Conservation (phyloP, 1,140 invertebrate species). For the Gerris buenoi region DNA sequence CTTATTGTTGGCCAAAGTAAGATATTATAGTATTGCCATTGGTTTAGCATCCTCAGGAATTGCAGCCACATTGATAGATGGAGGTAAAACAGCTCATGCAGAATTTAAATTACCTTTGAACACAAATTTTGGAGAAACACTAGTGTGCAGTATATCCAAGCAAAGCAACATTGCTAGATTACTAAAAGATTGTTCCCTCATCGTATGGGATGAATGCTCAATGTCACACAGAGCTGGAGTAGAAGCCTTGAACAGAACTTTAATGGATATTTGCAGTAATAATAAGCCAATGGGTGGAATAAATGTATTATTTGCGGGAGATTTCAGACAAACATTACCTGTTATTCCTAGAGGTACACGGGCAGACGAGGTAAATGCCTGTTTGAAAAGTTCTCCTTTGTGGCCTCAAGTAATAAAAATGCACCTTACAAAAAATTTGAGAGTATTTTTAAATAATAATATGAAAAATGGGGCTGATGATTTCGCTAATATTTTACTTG, state of each 20-base stretch:
- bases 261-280: conserved; percentile 24
- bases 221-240: conserved; percentile 27
- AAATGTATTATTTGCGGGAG: background rate
- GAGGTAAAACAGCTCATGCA: conserved; percentile 29
- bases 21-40: background rate
- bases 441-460: conserved; percentile 8
- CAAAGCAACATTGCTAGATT: conserved; percentile 19
- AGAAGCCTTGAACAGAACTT: conserved; percentile 25
- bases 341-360: conserved; percentile 1
- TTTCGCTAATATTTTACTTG: conserved; percentile 8
- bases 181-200: conserved; percentile 19
- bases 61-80: conserved; percentile 30
- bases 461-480: background rate
- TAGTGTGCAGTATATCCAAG: conserved; percentile 28
- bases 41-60: conserved; percentile 29
- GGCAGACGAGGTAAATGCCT: conserved; percentile 13
- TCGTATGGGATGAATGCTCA: conserved; percentile 31
- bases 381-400: conserved; percentile 10
- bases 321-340: conserved; percentile 10
- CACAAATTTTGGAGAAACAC: conserved; percentile 11
- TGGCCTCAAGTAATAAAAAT: conserved; percentile 7
- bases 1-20: background rate
- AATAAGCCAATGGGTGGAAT: conserved; percentile 24
- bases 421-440: conserved; percentile 10
- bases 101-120: conserved; percentile 24